Percentiles rank a stretch among this genome's conserved stretches.
These are phyloP conservation scores for Arnoldichthys spilopterus DNA, from an alignment of 2,797 vertebrate species.

Conservation along the genomic window DNA sequence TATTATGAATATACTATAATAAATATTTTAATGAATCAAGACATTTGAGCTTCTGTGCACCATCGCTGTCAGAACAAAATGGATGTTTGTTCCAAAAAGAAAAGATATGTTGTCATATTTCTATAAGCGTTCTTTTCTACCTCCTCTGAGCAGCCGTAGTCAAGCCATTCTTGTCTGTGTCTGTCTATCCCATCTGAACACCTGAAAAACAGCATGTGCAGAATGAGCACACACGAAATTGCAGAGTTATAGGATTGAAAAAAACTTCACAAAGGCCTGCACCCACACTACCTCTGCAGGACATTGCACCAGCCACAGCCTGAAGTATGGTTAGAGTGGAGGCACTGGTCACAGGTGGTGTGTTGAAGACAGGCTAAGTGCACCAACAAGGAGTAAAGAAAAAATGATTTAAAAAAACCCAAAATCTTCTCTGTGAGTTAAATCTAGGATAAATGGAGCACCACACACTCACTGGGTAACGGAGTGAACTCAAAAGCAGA, in stretches of 20 bases:
- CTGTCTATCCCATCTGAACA: constrained; percentile 94
- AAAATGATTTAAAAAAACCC: background rate
- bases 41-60: too few relatives aligned
- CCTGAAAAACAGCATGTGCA: constrained; percentile 68
- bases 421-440: background rate
- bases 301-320: constrained; percentile 95
- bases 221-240: background rate
- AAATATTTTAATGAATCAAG: too few relatives aligned
- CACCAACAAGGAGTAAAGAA: constrained; percentile 53
- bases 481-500: constrained; percentile 90
- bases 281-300: constrained; percentile 84
- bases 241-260: background rate
- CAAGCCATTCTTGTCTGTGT: constrained; percentile 91
- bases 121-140: too few relatives aligned
- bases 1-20: too few relatives aligned
- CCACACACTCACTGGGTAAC: constrained; percentile 86
- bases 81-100: too few relatives aligned
- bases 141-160: constrained; percentile 89
- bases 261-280: background rate
- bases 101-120: too few relatives aligned
- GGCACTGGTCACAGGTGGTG: constrained; percentile 83
- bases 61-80: too few relatives aligned
- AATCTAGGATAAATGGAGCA: background rate
- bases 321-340: constrained; percentile 81
- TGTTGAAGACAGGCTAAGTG: constrained; percentile 91